These are phyloP conservation scores for Plusia festucae DNA, from an alignment of 2,888 invertebrate species.

Conservation along the genomic window DNA sequence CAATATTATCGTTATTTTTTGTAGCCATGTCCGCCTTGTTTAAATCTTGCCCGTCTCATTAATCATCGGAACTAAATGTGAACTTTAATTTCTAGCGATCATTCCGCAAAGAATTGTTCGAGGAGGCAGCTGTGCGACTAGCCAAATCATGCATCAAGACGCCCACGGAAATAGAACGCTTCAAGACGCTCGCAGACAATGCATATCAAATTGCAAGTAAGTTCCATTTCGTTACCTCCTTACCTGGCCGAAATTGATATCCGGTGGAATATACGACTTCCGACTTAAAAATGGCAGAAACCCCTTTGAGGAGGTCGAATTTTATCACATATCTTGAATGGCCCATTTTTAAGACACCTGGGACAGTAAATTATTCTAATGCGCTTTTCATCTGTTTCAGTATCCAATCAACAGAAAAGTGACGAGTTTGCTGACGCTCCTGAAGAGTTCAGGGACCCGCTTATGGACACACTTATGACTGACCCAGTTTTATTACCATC, in stretches of 20 bases:
- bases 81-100: conserved; percentile 91
- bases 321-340: too few relatives aligned
- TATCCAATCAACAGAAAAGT: conserved; percentile 95
- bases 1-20: too few relatives aligned
- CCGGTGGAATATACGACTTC: too few relatives aligned
- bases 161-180: conserved; percentile 95
- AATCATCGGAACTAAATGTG: background rate
- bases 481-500: conserved; percentile 98
- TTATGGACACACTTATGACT: conserved; percentile 99
- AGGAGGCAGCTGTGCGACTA: conserved; percentile 95
- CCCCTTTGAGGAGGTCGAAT: too few relatives aligned
- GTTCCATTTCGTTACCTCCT: conserved; percentile 18
- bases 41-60: too few relatives aligned
- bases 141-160: conserved; percentile 95
- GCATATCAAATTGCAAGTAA: conserved; percentile 93
- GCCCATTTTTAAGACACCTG: too few relatives aligned
- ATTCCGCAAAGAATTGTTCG: conserved; percentile 97
- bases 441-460: conserved; percentile 98
- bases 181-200: conserved; percentile 93
- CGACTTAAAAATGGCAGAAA: too few relatives aligned
- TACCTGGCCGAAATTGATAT: background rate
- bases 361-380: background rate
- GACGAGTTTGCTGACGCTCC: conserved; percentile 98
- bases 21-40: too few relatives aligned
- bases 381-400: conserved; percentile 65